Conservation (phyloP, 2,888 invertebrate species). For the Tortrix viridana region DNA sequence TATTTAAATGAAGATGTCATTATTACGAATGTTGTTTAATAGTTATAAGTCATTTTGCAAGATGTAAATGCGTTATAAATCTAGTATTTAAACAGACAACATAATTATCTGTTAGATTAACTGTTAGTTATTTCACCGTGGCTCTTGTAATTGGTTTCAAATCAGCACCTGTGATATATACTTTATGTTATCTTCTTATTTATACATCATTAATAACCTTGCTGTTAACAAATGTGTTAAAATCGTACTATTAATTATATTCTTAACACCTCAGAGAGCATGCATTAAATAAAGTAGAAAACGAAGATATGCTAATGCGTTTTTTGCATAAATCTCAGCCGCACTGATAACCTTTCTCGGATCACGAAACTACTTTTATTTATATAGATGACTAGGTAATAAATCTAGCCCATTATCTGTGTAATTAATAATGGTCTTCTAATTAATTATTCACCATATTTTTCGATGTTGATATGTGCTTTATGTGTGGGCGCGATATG, state of each 20-base stretch:
- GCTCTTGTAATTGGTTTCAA: constrained; percentile 32
- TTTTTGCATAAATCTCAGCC: constrained; percentile 46
- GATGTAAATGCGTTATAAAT: constrained; percentile 24
- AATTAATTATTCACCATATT: constrained; percentile 40
- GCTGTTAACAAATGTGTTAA: constrained; percentile 35
- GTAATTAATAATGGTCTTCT: constrained; percentile 32
- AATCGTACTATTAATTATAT: constrained; percentile 37
- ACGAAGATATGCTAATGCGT: constrained; percentile 45
- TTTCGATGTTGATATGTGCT: constrained; percentile 30
- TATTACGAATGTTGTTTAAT: too few relatives aligned
- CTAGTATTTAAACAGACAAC: constrained; percentile 31
- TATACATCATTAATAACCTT: constrained; percentile 22
- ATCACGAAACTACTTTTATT: constrained; percentile 42
- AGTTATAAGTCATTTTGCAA: constrained; percentile 15
- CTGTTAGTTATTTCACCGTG: constrained; percentile 25
- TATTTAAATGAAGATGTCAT: too few relatives aligned
- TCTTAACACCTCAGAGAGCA: constrained; percentile 40
- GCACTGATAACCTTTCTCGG: constrained; percentile 41
- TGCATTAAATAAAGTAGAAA: constrained; percentile 45
- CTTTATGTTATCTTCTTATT: constrained; percentile 8
- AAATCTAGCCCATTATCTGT: constrained; percentile 24
- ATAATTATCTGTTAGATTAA: constrained; percentile 27
- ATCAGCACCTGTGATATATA: constrained; percentile 4
- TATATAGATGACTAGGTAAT: constrained; percentile 39
- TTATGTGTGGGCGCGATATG: constrained; percentile 28